Percentiles rank a stretch among this genome's conserved stretches.
Evolutionary conservation across 2,888 invertebrate species (phyloP).

Genomic region (Drosophila fungiperda): DNA sequence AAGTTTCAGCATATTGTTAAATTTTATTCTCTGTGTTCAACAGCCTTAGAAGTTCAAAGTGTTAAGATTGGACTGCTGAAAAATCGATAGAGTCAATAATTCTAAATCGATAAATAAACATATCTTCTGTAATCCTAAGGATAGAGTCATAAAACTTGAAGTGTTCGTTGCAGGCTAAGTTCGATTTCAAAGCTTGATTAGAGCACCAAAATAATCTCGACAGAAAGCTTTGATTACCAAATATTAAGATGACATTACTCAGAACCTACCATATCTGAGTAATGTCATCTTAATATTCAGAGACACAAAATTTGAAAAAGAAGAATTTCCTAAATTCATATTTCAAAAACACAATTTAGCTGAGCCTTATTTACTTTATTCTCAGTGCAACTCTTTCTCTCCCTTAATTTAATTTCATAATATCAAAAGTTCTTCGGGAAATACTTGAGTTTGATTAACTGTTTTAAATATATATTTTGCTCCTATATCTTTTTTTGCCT

Average conservation of each 20-base stretch:
- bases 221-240: background rate
- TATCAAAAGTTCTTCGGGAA: background rate
- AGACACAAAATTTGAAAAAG: background rate
- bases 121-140: background rate
- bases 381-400: background rate
- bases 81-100: no score
- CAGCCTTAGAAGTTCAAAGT: background rate
- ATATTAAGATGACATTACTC: no score
- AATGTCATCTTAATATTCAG: background rate
- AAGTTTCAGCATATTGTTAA: background rate
- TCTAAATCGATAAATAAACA: background rate
- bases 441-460: background rate
- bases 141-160: background rate
- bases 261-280: no score
- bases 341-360: background rate
- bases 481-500: background rate
- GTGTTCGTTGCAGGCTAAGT: background rate
- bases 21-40: background rate
- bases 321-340: background rate
- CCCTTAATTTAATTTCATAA: background rate
- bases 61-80: background rate
- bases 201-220: fast-evolving
- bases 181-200: background rate
- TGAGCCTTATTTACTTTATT: background rate
- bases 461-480: background rate